Evolutionary conservation across 2,113 vertebrate species (phyloP).

Genomic region (Ahaetulla prasina): DNA sequence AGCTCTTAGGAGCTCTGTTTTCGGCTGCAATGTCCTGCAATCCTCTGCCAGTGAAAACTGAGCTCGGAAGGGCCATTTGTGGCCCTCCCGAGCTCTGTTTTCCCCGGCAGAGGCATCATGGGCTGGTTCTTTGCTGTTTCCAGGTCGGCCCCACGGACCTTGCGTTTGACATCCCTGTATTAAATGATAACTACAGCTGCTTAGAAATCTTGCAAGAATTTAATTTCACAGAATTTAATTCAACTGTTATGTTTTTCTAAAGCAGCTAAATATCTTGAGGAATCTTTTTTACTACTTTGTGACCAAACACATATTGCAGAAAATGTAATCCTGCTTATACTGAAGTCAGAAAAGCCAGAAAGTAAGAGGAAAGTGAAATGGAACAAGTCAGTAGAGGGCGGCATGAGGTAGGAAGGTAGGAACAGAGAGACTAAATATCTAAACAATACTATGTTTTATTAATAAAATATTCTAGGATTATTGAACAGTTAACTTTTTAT

Average conservation of each 20-base stretch:
- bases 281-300: neutral
- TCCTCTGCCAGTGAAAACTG: too few species aligned
- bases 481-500: too few species aligned
- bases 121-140: too few species aligned
- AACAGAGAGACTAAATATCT: neutral
- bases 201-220: neutral
- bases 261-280: neutral
- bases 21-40: too few species aligned
- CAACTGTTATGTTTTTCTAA: constrained; percentile 5
- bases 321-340: constrained; percentile 1
- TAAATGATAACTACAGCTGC: neutral
- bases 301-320: neutral
- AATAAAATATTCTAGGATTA: neutral
- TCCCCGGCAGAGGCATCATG: too few species aligned
- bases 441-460: neutral
- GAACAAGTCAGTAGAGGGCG: constrained; percentile 4
- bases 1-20: too few species aligned
- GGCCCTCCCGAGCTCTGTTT: too few species aligned
- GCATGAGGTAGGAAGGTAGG: constrained; percentile 20
- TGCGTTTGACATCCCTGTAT: too few species aligned
- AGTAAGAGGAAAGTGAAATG: constrained; percentile 13
- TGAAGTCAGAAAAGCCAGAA: constrained; percentile 17
- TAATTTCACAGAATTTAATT: neutral
- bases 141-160: too few species aligned
- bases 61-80: too few species aligned